Evolutionary conservation across 2,113 vertebrate species (phyloP).

Genomic region (Centrocercus urophasianus): DNA sequence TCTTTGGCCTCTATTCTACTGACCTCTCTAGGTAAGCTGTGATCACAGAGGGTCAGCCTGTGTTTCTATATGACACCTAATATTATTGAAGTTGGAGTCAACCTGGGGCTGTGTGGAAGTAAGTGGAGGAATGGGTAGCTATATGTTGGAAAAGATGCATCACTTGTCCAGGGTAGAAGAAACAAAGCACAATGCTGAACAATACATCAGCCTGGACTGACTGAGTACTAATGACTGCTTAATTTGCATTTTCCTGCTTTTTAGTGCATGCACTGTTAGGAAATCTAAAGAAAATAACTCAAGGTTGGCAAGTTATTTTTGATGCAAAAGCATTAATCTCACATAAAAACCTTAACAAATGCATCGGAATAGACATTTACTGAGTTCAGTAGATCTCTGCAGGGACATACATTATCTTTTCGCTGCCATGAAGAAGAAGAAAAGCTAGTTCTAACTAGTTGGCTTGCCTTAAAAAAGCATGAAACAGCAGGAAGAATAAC

Average conservation of each 20-base stretch:
- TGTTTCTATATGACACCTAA: background rate
- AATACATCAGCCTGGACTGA: background rate
- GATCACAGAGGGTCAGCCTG: background rate
- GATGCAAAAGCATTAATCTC: background rate
- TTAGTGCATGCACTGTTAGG: background rate
- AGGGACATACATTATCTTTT: background rate
- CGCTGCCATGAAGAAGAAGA: background rate
- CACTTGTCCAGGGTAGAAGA: background rate
- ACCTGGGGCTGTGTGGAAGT: accelerated
- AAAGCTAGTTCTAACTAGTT: background rate
- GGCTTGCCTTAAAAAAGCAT: background rate
- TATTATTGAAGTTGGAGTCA: background rate
- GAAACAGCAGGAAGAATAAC: background rate
- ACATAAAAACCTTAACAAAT: background rate
- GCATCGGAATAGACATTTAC: background rate
- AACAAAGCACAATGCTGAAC: background rate
- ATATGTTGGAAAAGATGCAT: background rate
- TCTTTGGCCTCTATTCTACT: background rate
- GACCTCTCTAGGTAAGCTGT: background rate
- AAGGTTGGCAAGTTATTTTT: background rate
- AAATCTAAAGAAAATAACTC: background rate
- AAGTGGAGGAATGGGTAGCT: background rate
- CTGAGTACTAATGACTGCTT: background rate
- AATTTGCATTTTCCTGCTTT: background rate
- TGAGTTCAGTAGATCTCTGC: background rate